Conservation (phyloP, 2,888 invertebrate species). For the Yponomeuta evonymella region DNA sequence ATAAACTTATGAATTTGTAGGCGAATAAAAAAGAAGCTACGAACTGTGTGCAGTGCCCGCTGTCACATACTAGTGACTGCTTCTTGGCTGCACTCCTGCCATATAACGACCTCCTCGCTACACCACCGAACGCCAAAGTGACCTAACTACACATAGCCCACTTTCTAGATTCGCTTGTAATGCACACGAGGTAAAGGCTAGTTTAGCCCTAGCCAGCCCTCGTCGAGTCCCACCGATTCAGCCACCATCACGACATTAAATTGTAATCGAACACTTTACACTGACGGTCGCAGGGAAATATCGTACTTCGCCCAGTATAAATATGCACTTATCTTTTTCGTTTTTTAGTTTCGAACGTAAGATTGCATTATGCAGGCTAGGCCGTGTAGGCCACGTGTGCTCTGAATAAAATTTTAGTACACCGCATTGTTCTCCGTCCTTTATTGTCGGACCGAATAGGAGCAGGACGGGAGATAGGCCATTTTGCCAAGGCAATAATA, state of each 20-base stretch:
- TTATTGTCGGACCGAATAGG: constrained; percentile 37
- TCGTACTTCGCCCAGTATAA: constrained; percentile 67
- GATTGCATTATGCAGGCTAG: constrained; percentile 67
- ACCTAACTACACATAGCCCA: constrained; percentile 16
- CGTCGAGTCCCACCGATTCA: constrained; percentile 26
- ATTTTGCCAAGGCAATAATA: constrained; percentile 59
- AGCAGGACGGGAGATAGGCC: constrained; percentile 46
- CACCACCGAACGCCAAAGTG: constrained; percentile 32
- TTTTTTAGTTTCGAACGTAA: constrained; percentile 66
- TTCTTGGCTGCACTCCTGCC: constrained; percentile 46
- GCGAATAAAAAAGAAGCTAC: constrained; percentile 41
- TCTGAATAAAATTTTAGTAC: constrained; percentile 71
- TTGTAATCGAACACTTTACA: constrained; percentile 75
- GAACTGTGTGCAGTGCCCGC: constrained; percentile 28
- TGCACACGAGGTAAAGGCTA: not conserved
- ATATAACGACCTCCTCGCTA: constrained; percentile 51
- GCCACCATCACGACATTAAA: constrained; percentile 68
- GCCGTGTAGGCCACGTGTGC: constrained; percentile 61
- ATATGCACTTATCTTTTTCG: constrained; percentile 71
- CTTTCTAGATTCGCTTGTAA: not conserved
- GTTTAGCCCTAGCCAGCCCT: not conserved
- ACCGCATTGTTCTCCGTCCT: constrained; percentile 56
- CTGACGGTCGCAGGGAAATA: constrained; percentile 68
- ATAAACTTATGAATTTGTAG: constrained; percentile 48
- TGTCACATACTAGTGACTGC: constrained; percentile 39